Conservation (phyloP, 2,113 vertebrate genomes). For the Isichthys henryi region DNA sequence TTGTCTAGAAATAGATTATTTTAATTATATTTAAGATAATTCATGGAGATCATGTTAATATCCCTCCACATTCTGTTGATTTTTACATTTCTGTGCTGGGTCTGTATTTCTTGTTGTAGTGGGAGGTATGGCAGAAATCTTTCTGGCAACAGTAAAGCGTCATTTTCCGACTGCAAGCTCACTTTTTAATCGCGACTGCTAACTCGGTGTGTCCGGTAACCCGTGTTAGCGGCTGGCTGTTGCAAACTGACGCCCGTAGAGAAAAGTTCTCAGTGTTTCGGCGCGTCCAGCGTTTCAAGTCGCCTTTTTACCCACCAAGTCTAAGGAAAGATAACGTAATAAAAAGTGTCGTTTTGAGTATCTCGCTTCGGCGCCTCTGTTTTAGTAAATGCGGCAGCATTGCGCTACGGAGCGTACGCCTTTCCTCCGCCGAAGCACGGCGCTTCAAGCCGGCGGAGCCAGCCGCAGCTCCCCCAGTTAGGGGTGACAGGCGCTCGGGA, state of each 20-base stretch:
- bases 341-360: neutral
- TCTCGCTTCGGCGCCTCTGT: neutral
- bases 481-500: neutral
- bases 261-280: neutral
- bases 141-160: neutral
- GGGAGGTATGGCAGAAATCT: neutral
- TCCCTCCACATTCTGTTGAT: neutral
- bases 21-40: neutral
- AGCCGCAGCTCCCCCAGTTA: neutral
- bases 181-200: neutral
- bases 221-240: neutral
- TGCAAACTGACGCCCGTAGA: neutral
- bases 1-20: neutral
- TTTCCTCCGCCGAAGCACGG: neutral
- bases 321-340: neutral
- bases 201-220: neutral
- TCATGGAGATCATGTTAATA: neutral
- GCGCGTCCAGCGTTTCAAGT: neutral
- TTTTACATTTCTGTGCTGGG: neutral
- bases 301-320: neutral
- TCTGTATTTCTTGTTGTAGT: neutral
- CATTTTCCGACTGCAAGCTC: neutral
- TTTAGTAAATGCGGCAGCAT: neutral
- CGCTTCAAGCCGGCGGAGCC: neutral
- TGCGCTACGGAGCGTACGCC: neutral